Conservation (phyloP, 2,113 vertebrate genomes). For the Trichomycterus rosablanca region DNA sequence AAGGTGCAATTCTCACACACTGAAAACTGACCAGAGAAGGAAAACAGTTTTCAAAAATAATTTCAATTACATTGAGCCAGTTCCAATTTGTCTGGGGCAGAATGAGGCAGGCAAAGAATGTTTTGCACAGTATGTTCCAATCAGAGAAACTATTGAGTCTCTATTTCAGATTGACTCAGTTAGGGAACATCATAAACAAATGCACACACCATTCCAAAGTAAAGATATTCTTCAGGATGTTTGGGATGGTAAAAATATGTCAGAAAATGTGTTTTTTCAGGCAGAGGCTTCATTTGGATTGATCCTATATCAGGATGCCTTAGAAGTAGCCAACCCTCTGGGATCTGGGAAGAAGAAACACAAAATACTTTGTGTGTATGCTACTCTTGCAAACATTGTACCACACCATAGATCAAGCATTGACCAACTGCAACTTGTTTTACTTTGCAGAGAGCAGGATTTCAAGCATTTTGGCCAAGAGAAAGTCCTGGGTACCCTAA, state of each 20-base stretch:
- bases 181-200: conserved; percentile 21
- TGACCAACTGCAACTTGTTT: conserved; percentile 10
- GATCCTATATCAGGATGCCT: conserved; percentile 11
- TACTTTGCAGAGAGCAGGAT: conserved; percentile 14
- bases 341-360: conserved; percentile 15
- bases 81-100: conserved; percentile 17
- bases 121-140: conserved; percentile 26
- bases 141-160: conserved; percentile 17
- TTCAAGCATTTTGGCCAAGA: conserved; percentile 27
- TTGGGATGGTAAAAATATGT: conserved; percentile 6
- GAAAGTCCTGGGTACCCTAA: neutral
- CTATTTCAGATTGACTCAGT: conserved; percentile 23
- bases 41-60: conserved; percentile 9
- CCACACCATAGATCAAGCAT: conserved; percentile 16
- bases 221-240: conserved; percentile 10
- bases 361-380: conserved; percentile 5
- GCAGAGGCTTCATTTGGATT: conserved; percentile 10
- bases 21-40: conserved; percentile 10
- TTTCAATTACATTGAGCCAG: conserved; percentile 29
- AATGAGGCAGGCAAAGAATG: conserved; percentile 37
- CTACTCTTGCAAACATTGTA: conserved; percentile 15
- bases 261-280: conserved; percentile 12
- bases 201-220: neutral
- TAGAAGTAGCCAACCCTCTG: conserved; percentile 13
- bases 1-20: neutral